A percentile compares a stretch with the other conserved stretches of the same genome.
phyloP scores from a whole-genome alignment of 35 echinoderm and acorn worm species.

The Anneissia japonica region DNA sequence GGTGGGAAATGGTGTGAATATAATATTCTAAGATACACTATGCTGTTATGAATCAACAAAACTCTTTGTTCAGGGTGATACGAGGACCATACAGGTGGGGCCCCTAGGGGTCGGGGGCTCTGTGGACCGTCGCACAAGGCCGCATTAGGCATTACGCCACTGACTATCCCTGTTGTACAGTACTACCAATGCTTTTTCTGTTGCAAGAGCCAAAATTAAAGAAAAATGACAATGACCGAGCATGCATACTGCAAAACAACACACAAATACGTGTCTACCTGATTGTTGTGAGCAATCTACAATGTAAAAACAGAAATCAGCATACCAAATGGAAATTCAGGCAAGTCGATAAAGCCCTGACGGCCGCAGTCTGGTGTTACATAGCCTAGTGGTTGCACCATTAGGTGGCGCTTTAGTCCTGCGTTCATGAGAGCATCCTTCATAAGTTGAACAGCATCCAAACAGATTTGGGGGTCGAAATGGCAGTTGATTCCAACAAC shows the following conservation, averaged over 20 bases:
- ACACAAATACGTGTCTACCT: no score
- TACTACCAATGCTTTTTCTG: no score
- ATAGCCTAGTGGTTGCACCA: conserved; percentile 75
- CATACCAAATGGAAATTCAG: conserved; percentile 97
- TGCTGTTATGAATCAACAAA: no score
- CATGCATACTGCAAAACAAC: no score
- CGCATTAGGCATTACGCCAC: no score
- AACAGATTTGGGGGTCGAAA: conserved; percentile 53
- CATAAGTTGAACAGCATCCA: conserved; percentile 56
- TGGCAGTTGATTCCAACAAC: conserved; percentile 95
- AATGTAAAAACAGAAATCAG: neutral
- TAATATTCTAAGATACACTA: no score
- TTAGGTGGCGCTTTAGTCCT: conserved; percentile 53
- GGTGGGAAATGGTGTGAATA: no score
- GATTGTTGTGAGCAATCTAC: no score
- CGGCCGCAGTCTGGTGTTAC: conserved; percentile 62
- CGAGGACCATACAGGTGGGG: neutral
- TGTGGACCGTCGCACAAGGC: neutral
- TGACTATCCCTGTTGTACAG: no score
- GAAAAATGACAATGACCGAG: no score
- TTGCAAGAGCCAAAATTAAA: no score
- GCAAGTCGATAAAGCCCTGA: conserved; percentile 96
- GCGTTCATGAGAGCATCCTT: conserved; percentile 67
- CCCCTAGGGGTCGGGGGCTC: neutral
- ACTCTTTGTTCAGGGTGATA: no score